Base-by-base conservation (phyloP, 2,888 invertebrate species). In the Calameuta idolon region DNA sequence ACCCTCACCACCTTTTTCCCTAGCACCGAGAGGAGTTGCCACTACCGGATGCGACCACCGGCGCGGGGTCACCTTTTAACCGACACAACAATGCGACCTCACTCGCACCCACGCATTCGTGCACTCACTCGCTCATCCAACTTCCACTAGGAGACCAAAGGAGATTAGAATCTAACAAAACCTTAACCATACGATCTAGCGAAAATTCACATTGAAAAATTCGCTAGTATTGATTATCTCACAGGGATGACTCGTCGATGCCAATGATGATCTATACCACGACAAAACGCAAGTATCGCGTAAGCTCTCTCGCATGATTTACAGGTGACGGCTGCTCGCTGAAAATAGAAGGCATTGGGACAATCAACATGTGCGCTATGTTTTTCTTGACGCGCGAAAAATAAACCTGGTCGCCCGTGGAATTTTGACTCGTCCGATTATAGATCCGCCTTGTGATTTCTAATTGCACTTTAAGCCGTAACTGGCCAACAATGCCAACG, bases 351-450 rank as follows among this genome's bases (percentile, higher is more conserved):
- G 75, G 81, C 83, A 82, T 83, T 82, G 82, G 82, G 81, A 83
- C 80, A 83, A 82, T 82, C 80, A 69, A 34, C 74, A 34, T 34
- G 71, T 34, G 31, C 31, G 71, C 71, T 55, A 37, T 77, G 79
- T 83, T 82, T 83, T 83, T 83, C 80, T 71, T 33, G 71, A 31
- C 71, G 81, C 75, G 78, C 85, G 81, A 81, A 81, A 85, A 86
- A 86, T 85, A 85, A 86, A 85, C 84, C 69, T 78, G 81, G 80
- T 80, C 75, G 80, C 82, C 79, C 77, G 81, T 78, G 84, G 84
- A 85, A 85, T 85, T 83, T 85, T 75, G 76, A 71, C 33, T 55
- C 55, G 55, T 55, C 55, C 55, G 55, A 55, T 55, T 55, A 55
- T 55, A 55, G 55, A 55, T 55, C 55, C 55, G 55, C 9, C 55